These are phyloP conservation scores for Furnarius figulus DNA, from an alignment of 2,113 vertebrate genomes.

Conservation along the genomic window DNA sequence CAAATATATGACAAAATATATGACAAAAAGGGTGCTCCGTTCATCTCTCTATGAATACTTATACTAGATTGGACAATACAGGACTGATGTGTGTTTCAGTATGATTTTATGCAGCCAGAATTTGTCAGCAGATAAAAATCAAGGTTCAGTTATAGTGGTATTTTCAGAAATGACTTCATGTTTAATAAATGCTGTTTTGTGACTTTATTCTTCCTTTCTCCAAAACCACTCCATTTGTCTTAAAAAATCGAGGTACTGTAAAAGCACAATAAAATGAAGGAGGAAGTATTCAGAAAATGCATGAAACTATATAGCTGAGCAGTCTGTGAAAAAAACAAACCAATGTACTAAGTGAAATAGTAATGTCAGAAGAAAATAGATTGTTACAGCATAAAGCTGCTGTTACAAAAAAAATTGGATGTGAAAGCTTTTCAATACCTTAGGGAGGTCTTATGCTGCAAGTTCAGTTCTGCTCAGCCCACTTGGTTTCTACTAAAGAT, in stretches of 20 bases:
- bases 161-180: background rate
- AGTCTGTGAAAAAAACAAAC: background rate
- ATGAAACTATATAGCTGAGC: background rate
- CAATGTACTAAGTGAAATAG: background rate
- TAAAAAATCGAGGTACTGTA: background rate
- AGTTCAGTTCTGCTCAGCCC: background rate
- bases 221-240: background rate
- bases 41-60: background rate
- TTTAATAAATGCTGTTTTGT: background rate
- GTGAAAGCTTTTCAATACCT: background rate
- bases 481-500: background rate
- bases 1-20: background rate
- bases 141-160: background rate
- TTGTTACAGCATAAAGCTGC: background rate
- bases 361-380: background rate
- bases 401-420: background rate
- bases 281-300: background rate
- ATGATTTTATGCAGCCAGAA: background rate
- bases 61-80: background rate
- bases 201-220: background rate
- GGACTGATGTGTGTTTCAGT: background rate
- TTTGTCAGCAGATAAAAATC: background rate
- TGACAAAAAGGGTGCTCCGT: background rate
- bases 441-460: background rate
- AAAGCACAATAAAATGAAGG: background rate